A percentile compares a stretch with the other conserved stretches of the same genome.
Conservation (phyloP, 2,888 invertebrate species). For the Mactromeris polynyma region DNA sequence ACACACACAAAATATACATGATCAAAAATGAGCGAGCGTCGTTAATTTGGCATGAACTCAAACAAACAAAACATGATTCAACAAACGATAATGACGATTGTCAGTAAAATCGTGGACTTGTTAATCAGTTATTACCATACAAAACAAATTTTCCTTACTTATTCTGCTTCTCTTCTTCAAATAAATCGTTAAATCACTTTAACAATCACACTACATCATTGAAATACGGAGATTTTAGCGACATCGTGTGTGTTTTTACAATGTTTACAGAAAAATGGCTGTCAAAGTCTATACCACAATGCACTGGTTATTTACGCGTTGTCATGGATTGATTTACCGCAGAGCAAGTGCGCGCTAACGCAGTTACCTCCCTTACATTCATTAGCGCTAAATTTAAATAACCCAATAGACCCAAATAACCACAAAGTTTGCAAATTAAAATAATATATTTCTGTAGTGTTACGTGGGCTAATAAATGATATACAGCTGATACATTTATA, state of each 20-base stretch:
- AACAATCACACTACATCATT: not conserved
- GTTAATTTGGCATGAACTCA: conserved; percentile 16
- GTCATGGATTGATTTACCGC: conserved; percentile 49
- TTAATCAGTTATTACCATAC: not conserved
- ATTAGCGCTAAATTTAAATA: conserved; percentile 16
- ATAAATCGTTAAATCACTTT: not conserved
- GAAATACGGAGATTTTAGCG: not conserved
- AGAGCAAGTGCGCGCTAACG: conserved; percentile 17
- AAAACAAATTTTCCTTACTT: not conserved
- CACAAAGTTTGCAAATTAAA: no score
- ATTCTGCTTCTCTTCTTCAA: not conserved
- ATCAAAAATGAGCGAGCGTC: not conserved
- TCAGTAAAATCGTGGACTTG: not conserved
- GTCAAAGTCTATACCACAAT: conserved; percentile 68
- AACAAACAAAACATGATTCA: conserved; percentile 5
- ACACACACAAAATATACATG: not conserved
- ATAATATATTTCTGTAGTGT: no score
- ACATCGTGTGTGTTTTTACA: not conserved
- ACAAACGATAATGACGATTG: not conserved
- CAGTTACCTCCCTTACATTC: conserved; percentile 17
- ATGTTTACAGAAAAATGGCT: conserved; percentile 51
- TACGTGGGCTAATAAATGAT: no score
- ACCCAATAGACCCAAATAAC: no score
- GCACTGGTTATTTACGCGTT: conserved; percentile 66
- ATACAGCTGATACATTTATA: no score